Percentiles rank a stretch among this genome's conserved stretches.
These are phyloP conservation scores for Pagrus major DNA, from an alignment of 2,113 vertebrate species.

Conservation along the genomic window DNA sequence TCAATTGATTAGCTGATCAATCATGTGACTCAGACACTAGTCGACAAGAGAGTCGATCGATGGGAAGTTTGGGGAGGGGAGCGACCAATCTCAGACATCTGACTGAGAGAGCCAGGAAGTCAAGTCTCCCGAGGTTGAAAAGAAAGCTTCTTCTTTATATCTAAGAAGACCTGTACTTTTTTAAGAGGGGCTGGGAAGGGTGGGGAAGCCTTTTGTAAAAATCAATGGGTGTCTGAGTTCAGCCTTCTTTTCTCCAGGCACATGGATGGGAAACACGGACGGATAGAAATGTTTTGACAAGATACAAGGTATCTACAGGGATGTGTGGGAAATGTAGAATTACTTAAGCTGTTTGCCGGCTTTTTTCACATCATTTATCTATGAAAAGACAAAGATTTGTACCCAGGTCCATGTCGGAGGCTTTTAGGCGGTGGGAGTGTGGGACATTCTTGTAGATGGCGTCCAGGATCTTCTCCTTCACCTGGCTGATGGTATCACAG, in stretches of 20 bases:
- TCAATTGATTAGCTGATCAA: constrained; percentile 75
- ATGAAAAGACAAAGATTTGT: constrained; percentile 46
- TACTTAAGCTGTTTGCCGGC: background rate
- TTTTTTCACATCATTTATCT: background rate
- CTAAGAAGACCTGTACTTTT: constrained; percentile 45
- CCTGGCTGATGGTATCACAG: constrained; percentile 97
- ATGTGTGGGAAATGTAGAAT: background rate
- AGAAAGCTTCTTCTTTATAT: constrained; percentile 43
- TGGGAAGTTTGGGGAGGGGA: constrained; percentile 57
- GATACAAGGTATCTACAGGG: background rate
- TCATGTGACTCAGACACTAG: constrained; percentile 68
- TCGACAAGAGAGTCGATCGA: constrained; percentile 60
- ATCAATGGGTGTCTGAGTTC: constrained; percentile 56
- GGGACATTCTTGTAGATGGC: constrained; percentile 99
- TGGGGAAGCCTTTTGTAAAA: constrained; percentile 27
- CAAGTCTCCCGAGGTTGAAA: constrained; percentile 46
- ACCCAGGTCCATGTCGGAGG: constrained; percentile 98
- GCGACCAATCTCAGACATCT: constrained; percentile 61
- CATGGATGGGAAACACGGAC: background rate
- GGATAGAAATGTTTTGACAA: constrained; percentile 33
- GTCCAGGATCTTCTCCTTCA: constrained; percentile 98
- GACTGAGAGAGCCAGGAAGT: constrained; percentile 55
- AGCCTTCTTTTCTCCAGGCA: constrained; percentile 12
- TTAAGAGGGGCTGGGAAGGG: constrained; percentile 24
- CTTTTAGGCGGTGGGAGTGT: constrained; percentile 95